These are phyloP conservation scores for Ypsolopha sequella DNA, from an alignment of 2,888 invertebrate genomes.

Conservation along the genomic window DNA sequence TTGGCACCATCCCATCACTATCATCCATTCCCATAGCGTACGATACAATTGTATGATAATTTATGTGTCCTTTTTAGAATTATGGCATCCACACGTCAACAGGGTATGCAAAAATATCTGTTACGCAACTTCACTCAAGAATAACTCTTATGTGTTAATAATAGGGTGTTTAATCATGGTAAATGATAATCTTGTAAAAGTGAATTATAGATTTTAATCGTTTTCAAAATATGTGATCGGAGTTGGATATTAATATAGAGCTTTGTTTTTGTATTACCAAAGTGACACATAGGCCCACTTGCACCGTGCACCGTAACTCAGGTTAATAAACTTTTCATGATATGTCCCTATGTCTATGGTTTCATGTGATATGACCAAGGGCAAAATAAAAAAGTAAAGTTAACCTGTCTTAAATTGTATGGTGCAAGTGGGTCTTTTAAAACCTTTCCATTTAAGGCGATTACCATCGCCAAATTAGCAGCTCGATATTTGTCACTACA, in stretches of 20 bases:
- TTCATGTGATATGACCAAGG: too few species aligned
- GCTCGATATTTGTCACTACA: too few species aligned
- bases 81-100: conserved; percentile 52
- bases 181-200: not conserved
- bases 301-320: too few species aligned
- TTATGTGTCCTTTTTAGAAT: conserved; percentile 43
- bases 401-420: too few species aligned
- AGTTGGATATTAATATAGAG: not conserved
- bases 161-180: not conserved
- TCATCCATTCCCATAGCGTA: conserved; percentile 25
- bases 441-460: too few species aligned
- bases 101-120: not conserved
- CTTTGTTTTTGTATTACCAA: not conserved
- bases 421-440: too few species aligned
- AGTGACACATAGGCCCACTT: too few species aligned
- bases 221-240: not conserved
- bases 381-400: too few species aligned
- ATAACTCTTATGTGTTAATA: not conserved
- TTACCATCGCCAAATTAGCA: too few species aligned
- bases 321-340: too few species aligned
- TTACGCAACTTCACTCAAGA: not conserved
- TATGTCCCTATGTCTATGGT: too few species aligned
- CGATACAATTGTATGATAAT: conserved; percentile 63
- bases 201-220: not conserved
- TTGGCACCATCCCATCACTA: conserved; percentile 16